Percentiles rank a stretch among this genome's conserved stretches.
phyloP scores from a whole-genome alignment of 2,797 vertebrate genomes.

The Catharus ustulatus region DNA sequence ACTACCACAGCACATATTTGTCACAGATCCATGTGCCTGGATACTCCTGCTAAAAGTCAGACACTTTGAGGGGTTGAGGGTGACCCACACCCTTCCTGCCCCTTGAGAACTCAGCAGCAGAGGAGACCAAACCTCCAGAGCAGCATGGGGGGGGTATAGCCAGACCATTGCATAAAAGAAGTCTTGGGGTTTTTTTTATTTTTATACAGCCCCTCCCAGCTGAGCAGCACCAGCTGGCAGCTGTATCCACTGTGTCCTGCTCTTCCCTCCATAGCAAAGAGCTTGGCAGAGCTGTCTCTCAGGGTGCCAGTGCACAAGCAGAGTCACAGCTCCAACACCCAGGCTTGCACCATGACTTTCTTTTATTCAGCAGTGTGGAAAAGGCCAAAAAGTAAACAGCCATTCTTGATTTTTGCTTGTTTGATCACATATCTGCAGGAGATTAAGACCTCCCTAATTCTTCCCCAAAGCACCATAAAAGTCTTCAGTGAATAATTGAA shows the following conservation, averaged over 20 bases:
- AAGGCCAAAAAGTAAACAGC: not conserved
- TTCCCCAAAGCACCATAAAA: not conserved
- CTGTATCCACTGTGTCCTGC: not conserved
- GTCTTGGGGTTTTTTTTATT: not conserved
- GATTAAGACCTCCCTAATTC: not conserved
- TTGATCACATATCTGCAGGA: not conserved
- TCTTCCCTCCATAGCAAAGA: not conserved
- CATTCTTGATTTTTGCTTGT: not conserved
- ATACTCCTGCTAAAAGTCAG: not conserved
- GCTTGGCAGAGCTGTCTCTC: not conserved
- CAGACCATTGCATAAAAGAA: not conserved
- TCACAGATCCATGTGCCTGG: not conserved
- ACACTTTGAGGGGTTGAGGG: not conserved
- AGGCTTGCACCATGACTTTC: not conserved
- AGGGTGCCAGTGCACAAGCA: not conserved
- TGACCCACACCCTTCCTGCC: not conserved
- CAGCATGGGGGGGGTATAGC: not conserved
- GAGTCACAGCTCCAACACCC: not conserved
- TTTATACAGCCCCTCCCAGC: too few relatives aligned
- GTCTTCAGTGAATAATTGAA: not conserved
- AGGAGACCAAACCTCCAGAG: not conserved
- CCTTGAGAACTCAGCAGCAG: not conserved
- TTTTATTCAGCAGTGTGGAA: not conserved
- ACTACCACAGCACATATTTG: not conserved
- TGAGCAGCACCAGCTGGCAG: not conserved